Base-by-base conservation (phyloP, 2,113 vertebrate genomes). In the Aleadryas rufinucha region DNA sequence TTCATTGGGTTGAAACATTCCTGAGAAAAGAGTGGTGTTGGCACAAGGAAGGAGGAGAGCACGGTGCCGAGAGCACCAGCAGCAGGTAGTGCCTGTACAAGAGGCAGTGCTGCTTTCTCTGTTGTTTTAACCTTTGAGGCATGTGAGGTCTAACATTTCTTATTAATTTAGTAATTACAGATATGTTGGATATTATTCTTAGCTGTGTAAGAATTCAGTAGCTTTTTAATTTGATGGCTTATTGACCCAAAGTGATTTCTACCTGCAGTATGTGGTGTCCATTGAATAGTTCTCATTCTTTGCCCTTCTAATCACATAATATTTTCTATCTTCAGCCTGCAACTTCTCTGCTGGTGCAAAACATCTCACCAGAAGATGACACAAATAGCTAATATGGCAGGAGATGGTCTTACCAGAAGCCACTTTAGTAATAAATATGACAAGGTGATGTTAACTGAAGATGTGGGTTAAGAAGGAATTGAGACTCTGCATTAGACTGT, bases 21-120 rank as follows among this genome's bases (percentile, higher is more conserved):
- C 33, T 71, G 57, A 19, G 75, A 13, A 16, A 27, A 54, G 47
- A 24, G 17, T 18, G 19, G 15, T 11, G 56, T 28, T 82, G 26
- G 69, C 50, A 22, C 8, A 9, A 41, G 76, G 44, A 60, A 41
- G n/a, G 52, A 31, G 0, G 13, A 70, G 60, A 42, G 60, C 3
- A 9, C 1, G 0, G 45, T 30, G 47, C 47, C 0, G 1, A 16
- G 8, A 24, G 72, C 42, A 18, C 16, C 22, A 33, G 59, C 42
- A 74, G 47, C 44, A 10, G 14, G 16, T 39, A 5, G n/a, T 45
- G 84, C 21, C 69, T 66, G 77, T 59, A 49, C 24, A 10, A 27
- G 63, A 45, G 54, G 23, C 23, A 1, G 10, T 9, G 28, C 41
- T 75, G 44, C 83, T 78, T 76, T n/a, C 60, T 74, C 10, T 21